phyloP scores from a whole-genome alignment of 2,797 vertebrate species.

The Eidolon dupreanum region DNA sequence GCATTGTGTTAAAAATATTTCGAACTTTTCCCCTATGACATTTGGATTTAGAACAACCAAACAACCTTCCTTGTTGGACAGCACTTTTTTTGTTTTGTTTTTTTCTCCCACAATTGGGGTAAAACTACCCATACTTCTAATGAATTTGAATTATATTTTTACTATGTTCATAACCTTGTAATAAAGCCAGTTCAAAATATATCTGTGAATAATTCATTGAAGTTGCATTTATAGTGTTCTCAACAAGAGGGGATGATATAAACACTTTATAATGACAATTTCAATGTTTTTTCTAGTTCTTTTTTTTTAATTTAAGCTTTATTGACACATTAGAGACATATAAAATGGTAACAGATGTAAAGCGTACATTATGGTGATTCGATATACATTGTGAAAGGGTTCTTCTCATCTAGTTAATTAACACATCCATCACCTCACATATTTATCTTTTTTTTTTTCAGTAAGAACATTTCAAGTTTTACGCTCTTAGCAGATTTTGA shows the following conservation, averaged over 20 bases:
- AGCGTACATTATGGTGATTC: not conserved
- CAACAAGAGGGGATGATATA: not conserved
- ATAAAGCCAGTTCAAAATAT: not conserved
- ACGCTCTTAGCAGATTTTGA: not conserved
- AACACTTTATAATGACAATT: not conserved
- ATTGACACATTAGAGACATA: not conserved
- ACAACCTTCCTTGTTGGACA: not conserved
- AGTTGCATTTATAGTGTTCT: not conserved
- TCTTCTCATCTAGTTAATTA: not conserved
- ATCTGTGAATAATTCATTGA: not conserved
- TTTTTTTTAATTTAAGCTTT: not conserved
- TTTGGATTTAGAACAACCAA: not conserved
- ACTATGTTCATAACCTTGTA: not conserved
- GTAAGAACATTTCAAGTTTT: not conserved
- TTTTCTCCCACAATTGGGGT: not conserved
- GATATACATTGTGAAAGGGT: not conserved
- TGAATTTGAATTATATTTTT: not conserved
- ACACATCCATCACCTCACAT: not conserved
- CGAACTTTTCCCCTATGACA: not conserved
- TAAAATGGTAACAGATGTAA: not conserved
- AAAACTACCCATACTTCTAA: not conserved
- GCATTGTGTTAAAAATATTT: conserved; percentile 17
- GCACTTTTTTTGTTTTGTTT: not conserved
- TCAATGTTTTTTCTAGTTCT: not conserved
- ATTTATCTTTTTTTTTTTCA: not conserved